A percentile compares a stretch with the other conserved stretches of the same genome.
Conservation (phyloP, 2,888 invertebrate species). For the Drosophila dives region DNA sequence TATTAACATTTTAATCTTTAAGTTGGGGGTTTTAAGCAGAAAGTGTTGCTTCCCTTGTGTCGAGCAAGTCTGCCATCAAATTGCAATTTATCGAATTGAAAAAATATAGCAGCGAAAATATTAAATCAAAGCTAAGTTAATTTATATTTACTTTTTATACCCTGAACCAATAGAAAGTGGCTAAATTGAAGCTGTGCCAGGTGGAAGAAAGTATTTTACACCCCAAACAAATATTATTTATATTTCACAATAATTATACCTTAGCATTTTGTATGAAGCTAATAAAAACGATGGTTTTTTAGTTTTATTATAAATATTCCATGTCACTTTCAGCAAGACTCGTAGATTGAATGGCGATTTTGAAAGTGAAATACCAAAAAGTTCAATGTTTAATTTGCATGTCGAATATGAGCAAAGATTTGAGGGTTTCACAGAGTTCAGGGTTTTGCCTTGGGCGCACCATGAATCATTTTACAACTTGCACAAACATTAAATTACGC, state of each 20-base stretch:
- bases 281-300: background rate
- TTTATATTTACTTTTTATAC: background rate
- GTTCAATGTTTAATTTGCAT: conserved; percentile 21
- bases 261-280: background rate
- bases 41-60: background rate
- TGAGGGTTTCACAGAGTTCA: background rate
- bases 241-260: background rate
- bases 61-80: background rate
- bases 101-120: background rate
- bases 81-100: background rate
- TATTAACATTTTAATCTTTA: conserved; percentile 65
- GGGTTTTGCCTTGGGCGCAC: conserved; percentile 11
- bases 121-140: background rate
- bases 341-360: background rate
- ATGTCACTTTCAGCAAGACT: background rate
- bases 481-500: conserved; percentile 71
- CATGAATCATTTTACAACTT: conserved; percentile 71
- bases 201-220: background rate
- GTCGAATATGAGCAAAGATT: conserved; percentile 4
- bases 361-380: background rate
- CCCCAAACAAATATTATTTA: no score
- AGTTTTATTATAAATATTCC: background rate
- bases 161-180: no score
- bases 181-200: no score
- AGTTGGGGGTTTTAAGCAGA: conserved; percentile 6